Evolutionary conservation across 2,113 vertebrate species (phyloP), one percentile per base, ranked within the genome.

Genomic region (Pachyramphus minor): DNA sequence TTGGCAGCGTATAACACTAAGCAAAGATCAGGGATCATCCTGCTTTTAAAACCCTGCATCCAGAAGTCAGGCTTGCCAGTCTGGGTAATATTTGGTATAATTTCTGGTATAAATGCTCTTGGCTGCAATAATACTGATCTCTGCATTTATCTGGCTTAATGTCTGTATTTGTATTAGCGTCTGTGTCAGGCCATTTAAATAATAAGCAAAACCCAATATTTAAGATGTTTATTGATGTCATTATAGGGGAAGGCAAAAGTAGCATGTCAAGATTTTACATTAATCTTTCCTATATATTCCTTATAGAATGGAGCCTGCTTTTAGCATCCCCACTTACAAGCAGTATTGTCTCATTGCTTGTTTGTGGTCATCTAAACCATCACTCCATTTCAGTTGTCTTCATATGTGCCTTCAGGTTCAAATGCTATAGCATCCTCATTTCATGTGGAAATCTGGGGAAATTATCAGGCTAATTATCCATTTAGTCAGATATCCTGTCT

Each of bases 191-290:
- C 33, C 45, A 74, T 86, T 95, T 92, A 77, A 95, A 90, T 94
- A 96, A 93, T 52, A 83, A 80, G 31, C 31, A 93, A 94, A 87
- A 96, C 84, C 92, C 89, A 89, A 78, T 95, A 68, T 37, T 72
- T 50, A 84, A 92, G 56, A 84, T 92, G 52, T 52, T 90, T 87
- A 84, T 78, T 86, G 64, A 86, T 92, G 44, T 81, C 42, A 72
- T 81, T 95, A 71, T 8, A 89, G 12, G 20, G 44, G 27, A 90
- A 88, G 35, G 24, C 39, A 90, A 67, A 87, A 93, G 50, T 44
- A 59, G 31, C 7, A 35, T 9, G 19, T 63, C 68, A 81, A 72
- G 68, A 78, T 60, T 88, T 96, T 84, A 49, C 56, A 82, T 87
- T 78, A 74, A 75, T 78, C 19, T 90, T 81, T 75, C 41, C 44